Base-by-base conservation (phyloP, 2,113 vertebrate species). In the Ceyx margarethae region DNA sequence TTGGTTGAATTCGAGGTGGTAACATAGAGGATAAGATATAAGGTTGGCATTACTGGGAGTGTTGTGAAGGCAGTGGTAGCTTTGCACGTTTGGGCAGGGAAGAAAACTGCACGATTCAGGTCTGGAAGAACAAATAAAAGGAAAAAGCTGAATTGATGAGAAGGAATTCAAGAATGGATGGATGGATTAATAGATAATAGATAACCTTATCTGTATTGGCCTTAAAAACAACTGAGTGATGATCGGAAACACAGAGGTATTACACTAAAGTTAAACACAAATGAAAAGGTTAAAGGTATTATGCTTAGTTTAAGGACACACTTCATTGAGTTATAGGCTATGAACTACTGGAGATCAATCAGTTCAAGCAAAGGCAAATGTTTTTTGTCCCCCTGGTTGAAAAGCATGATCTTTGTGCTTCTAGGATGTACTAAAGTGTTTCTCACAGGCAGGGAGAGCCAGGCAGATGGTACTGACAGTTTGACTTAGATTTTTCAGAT, bases 151-250 rank as follows among this genome's bases (percentile, higher is more conserved):
- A 73, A 20, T 79, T 68, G 18, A 54, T n/a, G 35, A 54, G 37
- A 51, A 43, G 37, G 13, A 35, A 23, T 66, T 76, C 85, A 50
- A 54, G 51, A 66, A 18, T 40, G 57, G 45, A 5, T 33, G 57
- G 20, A 16, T 25, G 35, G 22, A 50, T 37, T 37, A 37, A 37
- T 25, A 23, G 48, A 2, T 46, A 33, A 19, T 35, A 71, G 16
- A 21, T 60, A 73, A 43, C 21, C 9, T 85, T 48, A 11, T 2
- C 1, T 28, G 7, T 0, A 0, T 56, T 57, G 5, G 31, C 31
- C 20, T 68, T 81, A 42, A 43, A 20, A 91, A 15, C 29, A 81
- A 3, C 22, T 31, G 53, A 5, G 40, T 69, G 56, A 10, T 48
- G 31, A 40, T 90, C 57, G 68, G 76, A 56, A 75, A 42, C 23